Base-by-base conservation (phyloP, 2,797 vertebrate species). In the Galaxias olidus region DNA sequence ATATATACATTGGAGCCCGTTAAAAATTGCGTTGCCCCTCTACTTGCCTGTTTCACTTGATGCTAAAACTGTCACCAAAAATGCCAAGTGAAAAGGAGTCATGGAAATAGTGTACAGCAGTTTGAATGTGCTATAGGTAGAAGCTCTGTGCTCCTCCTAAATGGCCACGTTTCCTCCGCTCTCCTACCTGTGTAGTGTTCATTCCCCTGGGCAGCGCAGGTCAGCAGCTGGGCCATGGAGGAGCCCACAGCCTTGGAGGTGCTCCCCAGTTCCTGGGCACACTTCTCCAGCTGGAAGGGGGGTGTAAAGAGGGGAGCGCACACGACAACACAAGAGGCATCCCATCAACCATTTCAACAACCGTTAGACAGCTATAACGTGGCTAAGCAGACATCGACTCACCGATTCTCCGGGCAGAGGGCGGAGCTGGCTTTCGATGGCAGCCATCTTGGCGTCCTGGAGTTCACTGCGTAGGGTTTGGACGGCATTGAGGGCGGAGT, bases 181-280 rank as follows among this genome's bases (percentile, higher is more conserved):
- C 1, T 55, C 71, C 69, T 89, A 99, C 98, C 98, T 92, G 98
- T 99, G 71, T 98, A 99, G 77, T 98, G 96, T 76, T 99, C 96
- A 0, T 99, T 99, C 73, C 98, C 98, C 81, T 99, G 98, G 13
- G 98, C 97, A 20, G 98, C 97, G 67, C 97, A 99, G 40, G 98
- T 99, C 68, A 99, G 85, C 65, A 99, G 69, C 84, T 99, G 98
- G 0, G 98, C 98, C 97, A 99, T 99, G 17, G 96, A 98, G 2
- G 98, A 99, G 18, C 98, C 98, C 0, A 99, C 98, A 0, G 97
- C 94, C 86, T 99, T 99, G 0, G 98, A 99, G 0, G 96, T 98
- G 63, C 96, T 98, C 63, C 98, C 98, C 72, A 99, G 90, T 84
- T 99, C 98, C 87, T 99, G 98, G 49, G 98, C 95, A 63, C 97